Conservation (phyloP, 2,797 vertebrate genomes). For the Cirrhinus mrigala region DNA sequence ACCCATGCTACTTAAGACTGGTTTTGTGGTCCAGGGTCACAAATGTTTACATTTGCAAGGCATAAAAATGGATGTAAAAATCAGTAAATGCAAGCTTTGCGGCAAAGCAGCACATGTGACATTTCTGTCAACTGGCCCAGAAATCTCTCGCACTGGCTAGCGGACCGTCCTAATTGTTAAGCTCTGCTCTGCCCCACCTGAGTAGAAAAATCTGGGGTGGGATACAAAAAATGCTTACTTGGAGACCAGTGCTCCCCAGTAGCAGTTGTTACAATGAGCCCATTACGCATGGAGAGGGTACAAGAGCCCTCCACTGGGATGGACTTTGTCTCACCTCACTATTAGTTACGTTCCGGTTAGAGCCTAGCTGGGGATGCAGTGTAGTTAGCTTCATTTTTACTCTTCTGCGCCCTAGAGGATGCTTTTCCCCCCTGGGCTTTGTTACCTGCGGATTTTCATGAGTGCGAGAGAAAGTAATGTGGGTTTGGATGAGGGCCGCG, state of each 20-base stretch:
- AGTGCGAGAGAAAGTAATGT: conserved; percentile 28
- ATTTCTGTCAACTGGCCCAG: background rate
- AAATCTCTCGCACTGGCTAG: background rate
- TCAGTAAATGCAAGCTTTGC: background rate
- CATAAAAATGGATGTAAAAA: background rate
- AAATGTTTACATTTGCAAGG: background rate
- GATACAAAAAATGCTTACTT: conserved; percentile 39
- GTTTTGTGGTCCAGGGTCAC: too few relatives aligned
- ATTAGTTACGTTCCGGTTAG: conserved; percentile 52
- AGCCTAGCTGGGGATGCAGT: conserved; percentile 23
- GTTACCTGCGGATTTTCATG: conserved; percentile 48
- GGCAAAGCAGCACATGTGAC: too few relatives aligned
- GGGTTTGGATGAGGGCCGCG: conserved; percentile 47
- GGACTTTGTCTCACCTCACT: conserved; percentile 35
- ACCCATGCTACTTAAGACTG: too few relatives aligned
- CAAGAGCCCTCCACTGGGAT: conserved; percentile 54
- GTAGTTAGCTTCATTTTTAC: background rate
- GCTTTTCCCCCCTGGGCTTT: conserved; percentile 46
- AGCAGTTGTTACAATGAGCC: conserved; percentile 34
- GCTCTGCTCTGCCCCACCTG: background rate
- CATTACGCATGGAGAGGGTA: conserved; percentile 42
- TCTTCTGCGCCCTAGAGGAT: conserved; percentile 10
- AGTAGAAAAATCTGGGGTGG: conserved; percentile 32
- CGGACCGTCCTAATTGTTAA: background rate
- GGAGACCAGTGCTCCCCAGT: conserved; percentile 37